Conservation (phyloP, 2,113 vertebrate species). For the Ailuropoda melanoleuca region DNA sequence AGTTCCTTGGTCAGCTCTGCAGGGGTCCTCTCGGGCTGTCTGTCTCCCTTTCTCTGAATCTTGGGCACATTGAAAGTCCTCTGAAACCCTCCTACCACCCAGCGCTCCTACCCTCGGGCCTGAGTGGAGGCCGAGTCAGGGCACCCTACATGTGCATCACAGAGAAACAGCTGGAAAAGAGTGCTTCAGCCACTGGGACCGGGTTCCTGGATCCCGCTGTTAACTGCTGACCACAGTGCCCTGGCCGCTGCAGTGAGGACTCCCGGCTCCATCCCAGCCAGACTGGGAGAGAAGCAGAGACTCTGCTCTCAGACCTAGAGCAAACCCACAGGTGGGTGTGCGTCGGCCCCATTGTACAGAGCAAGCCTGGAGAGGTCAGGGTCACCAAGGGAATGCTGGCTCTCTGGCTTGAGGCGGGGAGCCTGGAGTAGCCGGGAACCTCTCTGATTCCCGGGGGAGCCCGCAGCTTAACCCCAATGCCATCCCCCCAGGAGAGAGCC, state of each 20-base stretch:
- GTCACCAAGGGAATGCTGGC: accelerated
- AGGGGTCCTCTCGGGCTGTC: neutral
- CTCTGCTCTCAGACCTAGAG: accelerated
- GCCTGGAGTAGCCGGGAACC: accelerated
- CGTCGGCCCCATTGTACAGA: neutral
- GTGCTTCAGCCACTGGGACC: accelerated
- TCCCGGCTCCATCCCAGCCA: accelerated
- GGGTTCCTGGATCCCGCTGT: accelerated
- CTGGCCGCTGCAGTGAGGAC: neutral
- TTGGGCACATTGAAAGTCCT: neutral
- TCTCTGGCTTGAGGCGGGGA: neutral
- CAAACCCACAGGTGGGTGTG: accelerated
- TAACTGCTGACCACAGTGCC: accelerated
- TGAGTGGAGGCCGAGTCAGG: neutral
- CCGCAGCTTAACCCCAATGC: too few relatives aligned
- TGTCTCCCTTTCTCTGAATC: neutral
- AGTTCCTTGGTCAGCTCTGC: neutral
- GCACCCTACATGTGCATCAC: neutral
- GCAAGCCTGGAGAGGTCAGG: neutral
- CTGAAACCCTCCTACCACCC: neutral
- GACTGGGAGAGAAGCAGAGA: too few relatives aligned
- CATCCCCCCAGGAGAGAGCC: neutral
- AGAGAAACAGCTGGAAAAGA: neutral
- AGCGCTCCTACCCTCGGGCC: neutral
- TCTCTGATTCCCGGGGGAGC: too few relatives aligned